Base-by-base conservation (phyloP, 2,888 invertebrate species). In the Halictus quadricinctus region DNA sequence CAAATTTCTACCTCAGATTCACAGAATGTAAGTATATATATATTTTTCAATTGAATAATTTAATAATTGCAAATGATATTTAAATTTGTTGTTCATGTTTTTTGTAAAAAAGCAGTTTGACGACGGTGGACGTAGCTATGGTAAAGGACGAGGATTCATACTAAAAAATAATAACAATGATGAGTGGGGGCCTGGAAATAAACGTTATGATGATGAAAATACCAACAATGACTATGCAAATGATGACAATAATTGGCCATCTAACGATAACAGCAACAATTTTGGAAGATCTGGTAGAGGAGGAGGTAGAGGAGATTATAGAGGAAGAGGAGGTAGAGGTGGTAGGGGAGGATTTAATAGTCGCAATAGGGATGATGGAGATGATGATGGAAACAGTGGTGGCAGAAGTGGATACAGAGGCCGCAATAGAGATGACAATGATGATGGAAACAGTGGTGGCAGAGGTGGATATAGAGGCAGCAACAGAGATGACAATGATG, bases 101-200 rank as follows among this genome's bases (percentile, higher is more conserved):
- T 43, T 78, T 84, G 69, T 12, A 48, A 36, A 76, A 58, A n/a
- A 3, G 76, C 72, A 92, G 92, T 87, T 84, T n/a, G 76, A 82
- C 0, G 77, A 81, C 50, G 75, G 75, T 64, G 83, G 76, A 21
- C 89, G 89, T 1, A 88, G 89, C 13, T 91, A 82, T 41, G 91
- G 93, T n/a, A 92, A 90, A 81, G 93, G 93, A 18, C 91, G 93
- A 48, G 93, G 93, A 0, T 90, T 87, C 46, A 79, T 76, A 25
- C 48, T 84, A 0, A 77, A 74, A 0, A 79, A 80, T 0, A 89
- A 87, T 58, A 84, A 89, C 54, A 79, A 87, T 0, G 66, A 74
- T 0, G 79, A 76, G 6, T 76, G 46, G 58, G 48, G 41, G 18
- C 2, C 41, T n/a, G 78, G 77, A 7, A 60, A 70, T 4, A 81